Conservation (phyloP, 2,797 vertebrate species). For the Sarcophilus harrisii region DNA sequence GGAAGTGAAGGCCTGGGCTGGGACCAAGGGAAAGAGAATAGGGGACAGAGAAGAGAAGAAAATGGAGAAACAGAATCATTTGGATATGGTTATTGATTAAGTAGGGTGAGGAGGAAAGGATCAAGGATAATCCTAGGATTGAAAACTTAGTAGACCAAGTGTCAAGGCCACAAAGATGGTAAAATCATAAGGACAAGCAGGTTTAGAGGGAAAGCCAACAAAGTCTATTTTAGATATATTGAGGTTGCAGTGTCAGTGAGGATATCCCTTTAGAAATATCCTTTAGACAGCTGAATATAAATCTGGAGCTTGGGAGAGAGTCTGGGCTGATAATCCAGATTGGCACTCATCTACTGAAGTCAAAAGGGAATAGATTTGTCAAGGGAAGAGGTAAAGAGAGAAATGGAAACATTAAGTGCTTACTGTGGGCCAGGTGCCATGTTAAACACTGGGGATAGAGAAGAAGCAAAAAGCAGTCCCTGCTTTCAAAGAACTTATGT, state of each 20-base stretch:
- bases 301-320: neutral
- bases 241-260: neutral
- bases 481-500: neutral
- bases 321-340: neutral
- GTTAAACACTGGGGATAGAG: neutral
- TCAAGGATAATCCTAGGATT: neutral
- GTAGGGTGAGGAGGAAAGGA: neutral
- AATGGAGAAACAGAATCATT: neutral
- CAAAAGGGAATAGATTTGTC: neutral
- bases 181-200: neutral
- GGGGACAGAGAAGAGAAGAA: neutral
- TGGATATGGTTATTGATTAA: neutral
- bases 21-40: neutral
- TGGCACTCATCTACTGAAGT: neutral
- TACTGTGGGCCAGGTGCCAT: neutral
- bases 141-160: neutral
- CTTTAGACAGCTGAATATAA: neutral
- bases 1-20: neutral
- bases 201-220: neutral
- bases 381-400: neutral
- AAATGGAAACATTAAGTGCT: neutral
- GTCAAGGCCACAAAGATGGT: neutral
- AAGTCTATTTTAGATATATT: neutral
- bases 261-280: neutral
- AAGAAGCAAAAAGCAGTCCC: neutral